Evolutionary conservation across 2,888 invertebrate genomes (phyloP).

Genomic region (Spodoptera exigua): DNA sequence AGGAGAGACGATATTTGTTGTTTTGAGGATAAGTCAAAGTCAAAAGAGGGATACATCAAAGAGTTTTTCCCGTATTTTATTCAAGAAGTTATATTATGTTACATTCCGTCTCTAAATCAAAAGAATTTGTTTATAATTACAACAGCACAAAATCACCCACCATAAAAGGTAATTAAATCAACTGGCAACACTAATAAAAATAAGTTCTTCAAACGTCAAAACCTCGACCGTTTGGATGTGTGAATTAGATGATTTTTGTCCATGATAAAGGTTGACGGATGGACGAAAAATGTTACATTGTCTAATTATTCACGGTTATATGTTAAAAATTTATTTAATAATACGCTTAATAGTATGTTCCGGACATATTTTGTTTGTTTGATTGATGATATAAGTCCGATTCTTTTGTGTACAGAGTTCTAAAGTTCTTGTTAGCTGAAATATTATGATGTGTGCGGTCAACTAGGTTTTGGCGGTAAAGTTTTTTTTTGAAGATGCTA

Average conservation of each 20-base stretch:
- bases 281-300: conserved; percentile 80
- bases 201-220: conserved; percentile 75
- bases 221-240: conserved; percentile 77
- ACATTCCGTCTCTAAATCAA: conserved; percentile 3
- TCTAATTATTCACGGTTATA: conserved; percentile 86
- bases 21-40: too few relatives aligned
- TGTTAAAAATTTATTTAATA: conserved; percentile 84
- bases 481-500: conserved; percentile 44
- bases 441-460: conserved; percentile 57
- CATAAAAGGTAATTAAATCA: conserved; percentile 36
- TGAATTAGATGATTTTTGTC: conserved; percentile 87
- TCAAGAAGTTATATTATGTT: too few relatives aligned
- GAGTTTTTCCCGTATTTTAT: too few relatives aligned
- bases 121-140: neutral
- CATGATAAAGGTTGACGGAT: conserved; percentile 86
- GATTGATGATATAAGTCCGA: conserved; percentile 76
- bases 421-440: conserved; percentile 54
- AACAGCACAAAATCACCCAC: conserved; percentile 30
- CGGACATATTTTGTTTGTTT: conserved; percentile 59
- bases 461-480: conserved; percentile 47
- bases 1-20: too few relatives aligned
- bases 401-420: conserved; percentile 56
- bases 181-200: conserved; percentile 61
- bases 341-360: conserved; percentile 75
- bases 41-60: too few relatives aligned